phyloP scores from a whole-genome alignment of 2,888 invertebrate genomes.

The Quadroppia sp. region DNA sequence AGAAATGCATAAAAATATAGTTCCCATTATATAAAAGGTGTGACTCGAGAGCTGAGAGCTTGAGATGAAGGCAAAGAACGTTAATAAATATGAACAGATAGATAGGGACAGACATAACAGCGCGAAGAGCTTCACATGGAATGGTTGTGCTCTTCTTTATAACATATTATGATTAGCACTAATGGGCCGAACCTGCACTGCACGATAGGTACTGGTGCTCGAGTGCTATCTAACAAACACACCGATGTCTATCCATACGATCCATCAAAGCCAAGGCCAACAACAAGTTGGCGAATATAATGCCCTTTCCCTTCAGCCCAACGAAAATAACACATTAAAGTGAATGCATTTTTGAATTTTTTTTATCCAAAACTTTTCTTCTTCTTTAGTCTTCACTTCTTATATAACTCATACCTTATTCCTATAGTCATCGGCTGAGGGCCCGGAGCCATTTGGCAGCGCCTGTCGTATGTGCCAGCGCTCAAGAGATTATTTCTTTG shows the following conservation, averaged over 20 bases:
- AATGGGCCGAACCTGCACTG: constrained; percentile 31
- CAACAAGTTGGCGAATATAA: not conserved
- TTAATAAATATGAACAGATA: not conserved
- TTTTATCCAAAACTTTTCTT: not conserved
- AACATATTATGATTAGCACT: constrained; percentile 36
- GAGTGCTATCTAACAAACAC: not conserved
- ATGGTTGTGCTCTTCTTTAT: constrained; percentile 21
- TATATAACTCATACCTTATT: not conserved
- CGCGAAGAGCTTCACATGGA: not conserved
- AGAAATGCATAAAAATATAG: not conserved
- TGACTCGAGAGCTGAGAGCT: constrained; percentile 23
- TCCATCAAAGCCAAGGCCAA: constrained; percentile 35
- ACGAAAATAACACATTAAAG: constrained; percentile 4
- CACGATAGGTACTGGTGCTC: constrained; percentile 13
- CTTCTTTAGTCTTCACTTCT: not conserved
- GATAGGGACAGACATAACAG: not conserved
- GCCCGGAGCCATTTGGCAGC: constrained; percentile 20
- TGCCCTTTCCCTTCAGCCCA: not conserved
- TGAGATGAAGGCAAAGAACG: constrained; percentile 4
- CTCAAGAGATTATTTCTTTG: constrained; percentile 7
- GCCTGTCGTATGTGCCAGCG: not conserved
- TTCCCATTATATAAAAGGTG: constrained; percentile 36
- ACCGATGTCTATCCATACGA: constrained; percentile 13
- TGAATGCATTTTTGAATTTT: constrained; percentile 24
- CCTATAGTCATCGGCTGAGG: not conserved